phyloP scores from a whole-genome alignment of 2,797 vertebrate species.

The Melanotaenia maccullochi region DNA sequence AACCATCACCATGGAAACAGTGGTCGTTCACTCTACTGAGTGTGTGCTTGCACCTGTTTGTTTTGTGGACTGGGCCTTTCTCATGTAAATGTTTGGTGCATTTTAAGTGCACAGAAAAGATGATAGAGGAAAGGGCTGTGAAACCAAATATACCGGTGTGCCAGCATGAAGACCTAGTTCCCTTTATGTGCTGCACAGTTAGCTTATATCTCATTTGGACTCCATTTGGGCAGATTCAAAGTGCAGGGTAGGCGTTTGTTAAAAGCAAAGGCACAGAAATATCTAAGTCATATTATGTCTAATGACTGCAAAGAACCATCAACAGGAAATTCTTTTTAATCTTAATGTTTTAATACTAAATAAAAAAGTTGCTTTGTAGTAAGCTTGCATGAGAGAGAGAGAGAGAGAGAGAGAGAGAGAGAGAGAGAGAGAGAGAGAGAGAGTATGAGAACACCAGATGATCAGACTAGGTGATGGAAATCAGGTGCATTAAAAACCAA shows the following conservation, averaged over 20 bases:
- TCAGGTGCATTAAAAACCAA: slow-evolving; percentile 32
- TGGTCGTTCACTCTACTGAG: slow-evolving; percentile 33
- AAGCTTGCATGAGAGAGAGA: slow-evolving; percentile 35
- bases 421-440: slow-evolving; percentile 2
- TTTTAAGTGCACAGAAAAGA: slow-evolving; percentile 35
- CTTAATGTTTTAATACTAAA: slow-evolving; percentile 24
- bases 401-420: slow-evolving; percentile 9
- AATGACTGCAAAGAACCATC: slow-evolving; percentile 52
- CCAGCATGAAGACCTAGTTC: slow-evolving; percentile 36
- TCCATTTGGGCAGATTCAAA: slow-evolving; percentile 36
- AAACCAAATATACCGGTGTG: slow-evolving; percentile 25
- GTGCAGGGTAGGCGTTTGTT: slow-evolving; percentile 41
- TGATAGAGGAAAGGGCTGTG: slow-evolving; percentile 10
- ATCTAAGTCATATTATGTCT: slow-evolving; percentile 56
- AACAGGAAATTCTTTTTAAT: slow-evolving; percentile 33
- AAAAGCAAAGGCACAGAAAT: slow-evolving; percentile 73
- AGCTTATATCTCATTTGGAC: slow-evolving; percentile 43
- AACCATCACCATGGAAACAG: slow-evolving; percentile 80
- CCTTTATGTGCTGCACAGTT: slow-evolving; percentile 48
- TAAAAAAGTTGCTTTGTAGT: slow-evolving; percentile 49
- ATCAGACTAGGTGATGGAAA: slow-evolving; percentile 34
- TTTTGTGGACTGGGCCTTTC: slow-evolving; percentile 39
- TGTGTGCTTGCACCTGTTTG: slow-evolving; percentile 50
- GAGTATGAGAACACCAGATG: slow-evolving; percentile 39
- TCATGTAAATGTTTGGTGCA: slow-evolving; percentile 42